Percentiles rank a stretch among this genome's conserved stretches.
phyloP scores from a whole-genome alignment of 2,113 vertebrate genomes.

The Chrysochloris asiatica region DNA sequence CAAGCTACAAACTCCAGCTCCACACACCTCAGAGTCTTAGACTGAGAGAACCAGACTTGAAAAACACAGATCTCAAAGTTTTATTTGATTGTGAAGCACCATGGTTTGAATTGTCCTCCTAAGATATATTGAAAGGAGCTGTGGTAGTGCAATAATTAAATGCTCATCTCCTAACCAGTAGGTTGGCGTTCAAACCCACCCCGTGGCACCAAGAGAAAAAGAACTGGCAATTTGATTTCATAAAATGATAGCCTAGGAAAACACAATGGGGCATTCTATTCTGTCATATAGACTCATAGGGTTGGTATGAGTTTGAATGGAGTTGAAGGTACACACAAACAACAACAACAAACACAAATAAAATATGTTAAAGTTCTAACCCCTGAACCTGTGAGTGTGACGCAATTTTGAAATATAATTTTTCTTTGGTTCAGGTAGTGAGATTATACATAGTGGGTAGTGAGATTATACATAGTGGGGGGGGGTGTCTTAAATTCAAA shows the following conservation, averaged over 20 bases:
- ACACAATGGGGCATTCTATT: not conserved
- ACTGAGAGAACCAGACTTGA: not conserved
- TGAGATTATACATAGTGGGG: not conserved
- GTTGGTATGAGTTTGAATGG: not conserved
- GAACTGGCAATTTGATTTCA: not conserved
- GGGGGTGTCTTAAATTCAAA: not conserved
- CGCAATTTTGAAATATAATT: not conserved
- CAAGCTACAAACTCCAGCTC: not conserved
- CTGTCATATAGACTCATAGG: not conserved
- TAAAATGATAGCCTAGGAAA: not conserved
- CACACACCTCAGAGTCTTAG: not conserved
- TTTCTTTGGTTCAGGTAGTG: not conserved
- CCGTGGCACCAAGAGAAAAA: not conserved
- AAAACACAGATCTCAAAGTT: not conserved
- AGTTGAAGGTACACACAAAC: not conserved
- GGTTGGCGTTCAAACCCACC: not conserved
- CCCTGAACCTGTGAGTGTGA: no score
- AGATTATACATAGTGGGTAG: not conserved
- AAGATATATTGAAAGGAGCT: not conserved
- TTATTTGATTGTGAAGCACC: not conserved
- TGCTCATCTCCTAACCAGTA: not conserved
- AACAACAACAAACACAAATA: not conserved
- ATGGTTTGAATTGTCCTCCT: not conserved
- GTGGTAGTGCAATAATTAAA: not conserved
- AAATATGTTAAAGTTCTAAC: not conserved